phyloP scores from a whole-genome alignment of 2,888 invertebrate species.

The Crioceris asparagi region DNA sequence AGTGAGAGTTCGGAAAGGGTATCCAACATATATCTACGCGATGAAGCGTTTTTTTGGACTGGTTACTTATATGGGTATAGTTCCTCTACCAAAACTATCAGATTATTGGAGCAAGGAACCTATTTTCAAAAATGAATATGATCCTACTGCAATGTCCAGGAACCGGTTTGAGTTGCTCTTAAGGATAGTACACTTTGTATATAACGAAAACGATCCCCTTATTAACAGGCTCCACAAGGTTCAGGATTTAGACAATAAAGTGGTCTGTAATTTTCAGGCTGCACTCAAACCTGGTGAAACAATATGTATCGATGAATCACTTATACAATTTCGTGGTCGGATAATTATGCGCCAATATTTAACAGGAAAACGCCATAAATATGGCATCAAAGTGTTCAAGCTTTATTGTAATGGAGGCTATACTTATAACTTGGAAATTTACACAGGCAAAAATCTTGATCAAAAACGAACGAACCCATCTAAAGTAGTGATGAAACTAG shows the following conservation, averaged over 20 bases:
- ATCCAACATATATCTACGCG: conserved; percentile 4
- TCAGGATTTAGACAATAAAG: conserved; percentile 4
- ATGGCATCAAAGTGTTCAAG: conserved; percentile 5
- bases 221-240: conserved; percentile 6
- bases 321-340: conserved; percentile 5
- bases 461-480: conserved; percentile 4
- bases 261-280: conserved; percentile 7
- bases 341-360: conserved; percentile 4
- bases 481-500: conserved; percentile 6
- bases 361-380: conserved; percentile 2
- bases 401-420: conserved; percentile 6
- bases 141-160: conserved; percentile 2
- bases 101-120: conserved; percentile 23
- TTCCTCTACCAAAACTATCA: conserved; percentile 15
- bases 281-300: conserved; percentile 7
- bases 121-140: conserved; percentile 5
- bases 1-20: conserved; percentile 13
- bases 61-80: conserved; percentile 19
- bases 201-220: conserved; percentile 2
- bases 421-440: conserved; percentile 7
- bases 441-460: conserved; percentile 8
- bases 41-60: conserved; percentile 7
- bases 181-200: conserved; percentile 3
- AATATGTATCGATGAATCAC: conserved; percentile 5
- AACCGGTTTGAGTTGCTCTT: conserved; percentile 5